Percentiles rank a stretch among this genome's conserved stretches.
Evolutionary conservation across 2,797 vertebrate species (phyloP).

Genomic region (Coilia nasus): DNA sequence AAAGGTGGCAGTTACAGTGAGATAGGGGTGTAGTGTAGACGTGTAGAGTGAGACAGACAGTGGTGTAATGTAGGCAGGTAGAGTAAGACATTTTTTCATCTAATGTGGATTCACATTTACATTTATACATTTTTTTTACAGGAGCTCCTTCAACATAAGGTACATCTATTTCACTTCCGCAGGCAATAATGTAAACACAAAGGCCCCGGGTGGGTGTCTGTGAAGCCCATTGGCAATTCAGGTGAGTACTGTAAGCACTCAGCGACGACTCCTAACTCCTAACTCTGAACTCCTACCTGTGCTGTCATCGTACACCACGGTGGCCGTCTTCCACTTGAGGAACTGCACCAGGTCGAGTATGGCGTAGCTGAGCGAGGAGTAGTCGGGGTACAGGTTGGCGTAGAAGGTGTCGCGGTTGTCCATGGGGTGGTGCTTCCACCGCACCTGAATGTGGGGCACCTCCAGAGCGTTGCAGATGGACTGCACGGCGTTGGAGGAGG

Average conservation of each 20-base stretch:
- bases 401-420: conserved; percentile 98
- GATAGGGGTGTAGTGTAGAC: too few relatives aligned
- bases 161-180: background rate
- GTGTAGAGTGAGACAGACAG: too few relatives aligned
- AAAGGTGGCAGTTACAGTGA: too few relatives aligned
- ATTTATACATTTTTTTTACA: background rate
- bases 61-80: too few relatives aligned
- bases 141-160: background rate
- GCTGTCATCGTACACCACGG: conserved; percentile 97
- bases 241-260: background rate
- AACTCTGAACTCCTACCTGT: conserved; percentile 80
- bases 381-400: conserved; percentile 97
- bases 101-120: background rate
- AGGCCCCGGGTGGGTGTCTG: too few relatives aligned
- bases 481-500: conserved; percentile 96
- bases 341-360: conserved; percentile 97
- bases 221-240: too few relatives aligned
- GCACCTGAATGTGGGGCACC: conserved; percentile 95
- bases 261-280: conserved; percentile 64
- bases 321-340: conserved; percentile 97
- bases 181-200: background rate
- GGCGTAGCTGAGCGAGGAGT: conserved; percentile 95
- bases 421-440: conserved; percentile 99
- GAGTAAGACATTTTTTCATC: background rate
- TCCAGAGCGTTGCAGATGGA: conserved; percentile 98